Base-by-base conservation (phyloP, 2,888 invertebrate species). In the Leucozona laternaria region DNA sequence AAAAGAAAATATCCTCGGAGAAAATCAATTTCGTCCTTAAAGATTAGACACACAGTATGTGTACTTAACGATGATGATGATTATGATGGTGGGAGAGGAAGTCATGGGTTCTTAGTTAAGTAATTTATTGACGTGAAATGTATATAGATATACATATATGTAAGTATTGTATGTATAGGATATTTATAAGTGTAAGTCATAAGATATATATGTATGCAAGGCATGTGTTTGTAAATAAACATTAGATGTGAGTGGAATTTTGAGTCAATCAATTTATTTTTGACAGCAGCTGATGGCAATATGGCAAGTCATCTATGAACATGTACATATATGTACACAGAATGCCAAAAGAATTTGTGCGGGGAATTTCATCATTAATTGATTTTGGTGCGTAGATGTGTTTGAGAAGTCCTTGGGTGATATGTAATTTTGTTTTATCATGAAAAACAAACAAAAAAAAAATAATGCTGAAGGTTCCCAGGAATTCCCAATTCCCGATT, bases 261-360 rank as follows among this genome's bases (percentile, higher is more conserved):
- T 53, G n/a, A 53, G 53, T 53, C 53, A 53, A 53, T 53, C 53
- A 53, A 53, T 53, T 53, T 53, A 53, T 28, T 53, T 53, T 53
- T 53, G 53, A 53, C 53, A 53, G 53, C 53, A 53, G 25, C 25
- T 53, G 15, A 28, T 53, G 28, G 53, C 2, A 53, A 15, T 25
- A 7, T 31, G 31, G 53, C 25, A 53, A 53, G 28, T 53, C 53
- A 28, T 53, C n/a, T n/a, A n/a, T n/a, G n/a, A n/a, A n/a, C n/a
- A n/a, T n/a, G n/a, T n/a, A n/a, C n/a, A n/a, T n/a, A n/a, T n/a
- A n/a, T n/a, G n/a, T n/a, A n/a, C n/a, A n/a, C n/a, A 8, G n/a
- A 53, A 53, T 53, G 8, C 53, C 25, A 28, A 7, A 31, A 8
- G 28, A 28, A 25, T 15, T 15, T 25, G 15, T 25, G 25, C 25